Percentiles rank a stretch among this genome's conserved stretches.
Conservation (phyloP, 2,888 invertebrate genomes). For the Laspeyria flexula region DNA sequence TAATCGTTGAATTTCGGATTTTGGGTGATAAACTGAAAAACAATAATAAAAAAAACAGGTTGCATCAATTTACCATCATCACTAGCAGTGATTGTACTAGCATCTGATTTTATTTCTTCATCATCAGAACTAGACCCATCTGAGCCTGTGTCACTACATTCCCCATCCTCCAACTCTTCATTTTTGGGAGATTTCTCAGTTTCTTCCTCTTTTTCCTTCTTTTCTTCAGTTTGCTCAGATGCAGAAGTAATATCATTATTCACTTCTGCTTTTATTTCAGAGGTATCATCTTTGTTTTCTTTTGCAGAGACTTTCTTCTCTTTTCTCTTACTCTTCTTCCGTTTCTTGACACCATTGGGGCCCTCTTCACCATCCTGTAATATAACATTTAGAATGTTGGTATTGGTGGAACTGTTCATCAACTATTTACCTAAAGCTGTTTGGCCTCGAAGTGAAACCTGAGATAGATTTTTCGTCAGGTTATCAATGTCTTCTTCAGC, state of each 20-base stretch:
- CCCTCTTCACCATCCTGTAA: conserved; percentile 75
- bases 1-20: too few relatives aligned
- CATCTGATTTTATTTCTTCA: conserved; percentile 62
- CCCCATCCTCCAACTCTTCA: conserved; percentile 87
- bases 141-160: conserved; percentile 85
- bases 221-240: conserved; percentile 9
- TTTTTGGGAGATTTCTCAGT: conserved; percentile 27
- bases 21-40: too few relatives aligned
- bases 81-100: conserved; percentile 74
- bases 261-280: conserved; percentile 10
- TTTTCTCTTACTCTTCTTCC: conserved; percentile 52
- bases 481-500: conserved; percentile 72
- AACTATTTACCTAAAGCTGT: conserved; percentile 83
- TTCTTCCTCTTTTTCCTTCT: conserved; percentile 8
- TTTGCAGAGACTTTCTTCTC: conserved; percentile 28
- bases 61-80: conserved; percentile 72
- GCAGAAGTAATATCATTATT: conserved; percentile 6
- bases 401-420: conserved; percentile 66
- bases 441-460: conserved; percentile 81
- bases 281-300: conserved; percentile 26
- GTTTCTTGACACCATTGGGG: conserved; percentile 49
- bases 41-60: not conserved
- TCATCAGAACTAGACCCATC: conserved; percentile 53
- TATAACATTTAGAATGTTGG: conserved; percentile 77
- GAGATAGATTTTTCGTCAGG: conserved; percentile 81